Conservation (phyloP, 2,888 invertebrate species). For the Metalampra italica region DNA sequence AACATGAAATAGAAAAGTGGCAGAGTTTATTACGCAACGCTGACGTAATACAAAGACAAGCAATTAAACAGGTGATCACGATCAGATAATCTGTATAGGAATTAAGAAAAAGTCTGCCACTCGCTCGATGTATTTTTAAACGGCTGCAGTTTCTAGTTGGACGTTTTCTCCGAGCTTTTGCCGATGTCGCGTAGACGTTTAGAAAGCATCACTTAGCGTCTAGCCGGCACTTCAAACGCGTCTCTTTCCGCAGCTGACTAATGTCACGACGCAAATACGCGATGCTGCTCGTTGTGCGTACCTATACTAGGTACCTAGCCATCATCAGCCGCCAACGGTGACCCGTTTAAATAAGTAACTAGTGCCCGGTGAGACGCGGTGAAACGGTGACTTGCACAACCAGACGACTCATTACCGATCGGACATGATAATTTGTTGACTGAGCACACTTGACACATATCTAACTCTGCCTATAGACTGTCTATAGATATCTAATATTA, state of each 20-base stretch:
- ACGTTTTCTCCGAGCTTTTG: conserved; percentile 70
- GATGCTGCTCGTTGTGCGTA: conserved; percentile 6
- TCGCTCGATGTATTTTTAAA: conserved; percentile 54
- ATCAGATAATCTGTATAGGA: too few species aligned
- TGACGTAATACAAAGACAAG: neutral
- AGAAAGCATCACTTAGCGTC: conserved; percentile 74
- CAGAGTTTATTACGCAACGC: too few species aligned
- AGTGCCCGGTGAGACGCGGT: conserved; percentile 20
- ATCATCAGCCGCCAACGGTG: neutral
- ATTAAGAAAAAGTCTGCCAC: too few species aligned
- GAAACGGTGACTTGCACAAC: conserved; percentile 23
- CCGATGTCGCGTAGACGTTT: conserved; percentile 58
- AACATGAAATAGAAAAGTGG: too few species aligned
- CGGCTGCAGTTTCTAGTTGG: conserved; percentile 55
- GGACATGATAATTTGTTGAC: conserved; percentile 11
- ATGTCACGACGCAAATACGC: conserved; percentile 20
- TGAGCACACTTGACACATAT: conserved; percentile 4
- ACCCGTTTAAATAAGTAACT: conserved; percentile 5
- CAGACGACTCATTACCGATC: conserved; percentile 14
- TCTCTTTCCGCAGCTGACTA: conserved; percentile 30
- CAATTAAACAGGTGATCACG: neutral
- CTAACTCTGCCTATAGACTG: neutral
- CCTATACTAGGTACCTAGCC: too few species aligned
- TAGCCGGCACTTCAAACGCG: conserved; percentile 60
- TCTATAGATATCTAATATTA: too few species aligned